phyloP scores from a whole-genome alignment of 2,888 invertebrate genomes.

The Drosophila paranaensis region DNA sequence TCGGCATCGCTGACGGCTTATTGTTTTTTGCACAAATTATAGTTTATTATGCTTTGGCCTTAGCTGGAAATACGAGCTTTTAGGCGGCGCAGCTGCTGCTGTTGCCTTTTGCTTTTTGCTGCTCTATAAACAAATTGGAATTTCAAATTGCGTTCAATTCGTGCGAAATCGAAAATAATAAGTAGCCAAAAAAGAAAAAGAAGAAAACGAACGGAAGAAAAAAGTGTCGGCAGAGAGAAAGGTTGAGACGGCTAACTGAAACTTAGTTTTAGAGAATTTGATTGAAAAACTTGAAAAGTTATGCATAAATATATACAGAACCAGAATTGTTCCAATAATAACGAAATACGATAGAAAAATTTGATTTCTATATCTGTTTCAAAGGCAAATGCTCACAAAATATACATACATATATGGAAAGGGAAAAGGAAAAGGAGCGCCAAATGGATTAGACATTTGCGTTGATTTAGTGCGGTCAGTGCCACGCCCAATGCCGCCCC shows the following conservation, averaged over 20 bases:
- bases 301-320: not conserved
- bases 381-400: slow-evolving; percentile 12
- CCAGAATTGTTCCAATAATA: not conserved
- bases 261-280: not conserved
- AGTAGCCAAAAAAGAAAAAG: slow-evolving; percentile 1
- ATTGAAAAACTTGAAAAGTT: not conserved
- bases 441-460: slow-evolving; percentile 49
- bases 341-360: not conserved
- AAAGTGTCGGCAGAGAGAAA: not conserved
- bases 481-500: slow-evolving; percentile 61
- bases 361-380: not conserved
- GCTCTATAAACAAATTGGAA: slow-evolving; percentile 44
- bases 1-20: slow-evolving; percentile 21
- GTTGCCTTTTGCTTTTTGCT: slow-evolving; percentile 11
- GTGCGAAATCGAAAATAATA: slow-evolving; percentile 17
- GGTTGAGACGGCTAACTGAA: not conserved
- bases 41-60: slow-evolving; percentile 58
- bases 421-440: slow-evolving; percentile 29
- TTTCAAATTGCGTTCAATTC: slow-evolving; percentile 22
- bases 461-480: slow-evolving; percentile 64
- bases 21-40: slow-evolving; percentile 54
- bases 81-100: slow-evolving; percentile 26
- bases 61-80: slow-evolving; percentile 60
- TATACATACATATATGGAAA: not conserved
- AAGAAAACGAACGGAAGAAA: not conserved